These are phyloP conservation scores for Spheniscus mendiculus DNA, from an alignment of 2,113 vertebrate species.

Conservation along the genomic window DNA sequence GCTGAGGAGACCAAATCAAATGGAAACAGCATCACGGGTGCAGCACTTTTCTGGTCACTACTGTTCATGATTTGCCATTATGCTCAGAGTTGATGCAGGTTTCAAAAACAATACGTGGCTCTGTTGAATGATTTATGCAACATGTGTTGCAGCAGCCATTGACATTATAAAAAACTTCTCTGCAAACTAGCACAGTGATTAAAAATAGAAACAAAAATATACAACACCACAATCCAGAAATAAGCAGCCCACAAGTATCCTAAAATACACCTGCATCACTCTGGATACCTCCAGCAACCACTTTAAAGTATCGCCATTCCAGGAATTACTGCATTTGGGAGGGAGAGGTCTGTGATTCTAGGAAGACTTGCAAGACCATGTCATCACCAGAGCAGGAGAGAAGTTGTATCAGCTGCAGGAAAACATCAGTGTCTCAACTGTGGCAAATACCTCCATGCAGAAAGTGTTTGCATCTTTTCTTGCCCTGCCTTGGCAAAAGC, in stretches of 20 bases:
- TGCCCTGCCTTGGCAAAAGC: neutral
- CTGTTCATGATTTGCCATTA: neutral
- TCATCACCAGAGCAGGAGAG: neutral
- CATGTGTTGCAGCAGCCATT: neutral
- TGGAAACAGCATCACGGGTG: neutral
- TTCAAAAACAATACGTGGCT: neutral
- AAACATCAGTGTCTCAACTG: neutral
- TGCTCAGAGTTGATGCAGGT: neutral
- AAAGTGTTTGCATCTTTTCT: neutral
- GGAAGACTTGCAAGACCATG: neutral
- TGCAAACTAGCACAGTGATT: neutral
- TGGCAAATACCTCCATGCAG: neutral
- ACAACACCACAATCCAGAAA: neutral
- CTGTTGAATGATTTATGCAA: neutral
- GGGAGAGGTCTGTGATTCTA: neutral
- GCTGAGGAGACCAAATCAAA: neutral
- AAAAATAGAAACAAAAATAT: conserved; percentile 50
- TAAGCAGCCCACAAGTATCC: neutral
- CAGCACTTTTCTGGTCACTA: neutral
- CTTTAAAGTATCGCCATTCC: neutral
- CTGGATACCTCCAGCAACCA: neutral
- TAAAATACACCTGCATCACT: conserved; percentile 31
- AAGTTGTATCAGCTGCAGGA: neutral
- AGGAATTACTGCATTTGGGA: neutral
- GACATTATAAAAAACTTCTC: neutral